Base-by-base conservation (phyloP, 2,797 vertebrate genomes). In the Brachyalestes nurse region DNA sequence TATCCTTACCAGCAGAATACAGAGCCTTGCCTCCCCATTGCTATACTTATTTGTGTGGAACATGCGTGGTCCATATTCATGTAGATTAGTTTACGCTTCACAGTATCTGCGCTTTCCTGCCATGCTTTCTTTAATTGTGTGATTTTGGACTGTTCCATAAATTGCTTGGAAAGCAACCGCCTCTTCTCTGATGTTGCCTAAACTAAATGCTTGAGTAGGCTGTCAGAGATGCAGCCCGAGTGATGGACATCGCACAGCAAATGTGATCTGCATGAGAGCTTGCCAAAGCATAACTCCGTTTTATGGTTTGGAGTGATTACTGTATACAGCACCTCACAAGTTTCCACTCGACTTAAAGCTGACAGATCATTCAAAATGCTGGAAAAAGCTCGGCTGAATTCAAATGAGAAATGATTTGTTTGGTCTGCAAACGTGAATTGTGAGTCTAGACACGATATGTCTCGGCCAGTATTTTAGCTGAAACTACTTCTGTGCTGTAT, bases 141-240 rank as follows among this genome's bases (percentile, higher is more conserved):
- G 40, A 19, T 45, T 42, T 13, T 45, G 10, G 38, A 12, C 19
- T 23, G 9, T 67, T 42, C 12, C 8, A 4, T 45, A 1, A 19
- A 42, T 21, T 21, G 65, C 6, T 42, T 12, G 17, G n/a, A 47
- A 45, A 5, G n/a, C 34, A 34, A 34, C 34, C 2, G 4, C 34
- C 65, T 67, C 13, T n/a, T 10, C 42, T 10, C 14, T 25, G 45
- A 51, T 25, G 25, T 72, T 25, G 12, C 51, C 28, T 10, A 55
- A 25, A 28, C 53, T 21, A 49, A 86, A 83, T 72, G 83, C 76
- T 34, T 84, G 73, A 49, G 85, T 82, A 84, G 82, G 38, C 34
- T 62, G 85, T 84, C 58, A 85, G 77, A 84, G 72, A 82, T 72
- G 45, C 23, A 16, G 45, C 45, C 34, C 5, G 8, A 23, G 16